Evolutionary conservation across 2,113 vertebrate genomes (phyloP), one percentile per base, ranked within the genome.

Genomic region (Anolis carolinensis): DNA sequence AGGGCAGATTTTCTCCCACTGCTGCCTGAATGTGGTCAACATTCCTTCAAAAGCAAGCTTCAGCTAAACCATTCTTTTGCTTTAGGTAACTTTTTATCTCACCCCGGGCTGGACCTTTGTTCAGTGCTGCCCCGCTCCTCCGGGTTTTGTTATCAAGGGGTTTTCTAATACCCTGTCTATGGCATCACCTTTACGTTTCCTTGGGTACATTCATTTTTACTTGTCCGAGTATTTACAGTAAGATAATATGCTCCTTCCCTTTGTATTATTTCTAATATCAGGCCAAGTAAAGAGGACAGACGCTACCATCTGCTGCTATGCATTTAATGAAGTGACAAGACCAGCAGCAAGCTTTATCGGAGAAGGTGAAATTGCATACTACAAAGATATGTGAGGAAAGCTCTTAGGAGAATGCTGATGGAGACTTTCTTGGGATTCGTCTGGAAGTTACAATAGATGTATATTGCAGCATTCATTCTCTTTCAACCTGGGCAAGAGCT

Each of bases 321-420:
- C 21, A 80, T 80, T 34, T 72, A 80, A 50, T 84, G 84, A 25
- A 63, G 1, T 1, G 55, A 84, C 0, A 3, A 79, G 74, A 74
- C 67, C 85, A 86, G 70, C 78, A 82, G 73, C 1, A 82, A 78
- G 21, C 52, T 83, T 86, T 2, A 82, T 81, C 70, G 67, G 52
- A 23, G 73, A 92, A 59, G 36, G 63, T 68, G 39, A 81, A 81
- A 44, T 67, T 68, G 62, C 16, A 44, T 68, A 67, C 32, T 80
- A 39, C 36, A 65, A 10, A 39, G 32, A 80, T 25, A 80, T 39
- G 34, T n/a, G 73, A 32, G 39, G 25, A 44, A 52, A 77, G 30
- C 16, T 32, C 18, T 75, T 18, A 27, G 14, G 83, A 21, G 62
- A 68, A 84, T 50, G 62, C 16, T 65, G 48, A 50, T 23, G 13